Percentiles rank a stretch among this genome's conserved stretches.
Evolutionary conservation across 2,888 invertebrate species (phyloP).

Genomic region (Megamerina dolium): DNA sequence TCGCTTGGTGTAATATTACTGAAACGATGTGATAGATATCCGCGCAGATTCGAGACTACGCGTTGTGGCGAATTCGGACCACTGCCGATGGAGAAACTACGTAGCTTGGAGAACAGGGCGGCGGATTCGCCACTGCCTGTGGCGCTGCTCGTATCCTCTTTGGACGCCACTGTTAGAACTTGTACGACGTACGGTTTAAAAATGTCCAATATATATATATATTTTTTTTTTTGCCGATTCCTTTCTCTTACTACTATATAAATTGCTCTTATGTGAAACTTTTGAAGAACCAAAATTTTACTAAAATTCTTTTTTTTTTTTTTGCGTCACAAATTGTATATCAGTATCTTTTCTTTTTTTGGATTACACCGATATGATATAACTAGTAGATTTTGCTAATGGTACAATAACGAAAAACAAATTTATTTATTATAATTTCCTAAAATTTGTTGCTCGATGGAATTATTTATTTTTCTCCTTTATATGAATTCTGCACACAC

Average conservation of each 20-base stretch:
- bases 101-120: constrained; percentile 62
- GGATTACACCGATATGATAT: too few relatives aligned
- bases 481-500: constrained; percentile 19
- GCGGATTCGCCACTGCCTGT: constrained; percentile 47
- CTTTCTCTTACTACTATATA: not conserved
- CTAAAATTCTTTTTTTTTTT: constrained; percentile 5
- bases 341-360: too few relatives aligned
- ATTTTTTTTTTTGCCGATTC: constrained; percentile 1
- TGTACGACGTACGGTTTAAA: too few relatives aligned
- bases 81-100: constrained; percentile 61
- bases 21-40: constrained; percentile 62
- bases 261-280: constrained; percentile 2
- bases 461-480: too few relatives aligned
- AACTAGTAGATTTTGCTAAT: too few relatives aligned
- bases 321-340: too few relatives aligned
- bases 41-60: constrained; percentile 68
- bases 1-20: constrained; percentile 64
- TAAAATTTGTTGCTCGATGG: too few relatives aligned
- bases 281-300: constrained; percentile 13
- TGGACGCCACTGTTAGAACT: constrained; percentile 49
- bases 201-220: too few relatives aligned
- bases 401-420: too few relatives aligned
- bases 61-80: constrained; percentile 64
- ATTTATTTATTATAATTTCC: too few relatives aligned
- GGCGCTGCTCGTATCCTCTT: constrained; percentile 44